phyloP scores from a whole-genome alignment of 1,140 invertebrate species.

The Megathymus violae region DNA sequence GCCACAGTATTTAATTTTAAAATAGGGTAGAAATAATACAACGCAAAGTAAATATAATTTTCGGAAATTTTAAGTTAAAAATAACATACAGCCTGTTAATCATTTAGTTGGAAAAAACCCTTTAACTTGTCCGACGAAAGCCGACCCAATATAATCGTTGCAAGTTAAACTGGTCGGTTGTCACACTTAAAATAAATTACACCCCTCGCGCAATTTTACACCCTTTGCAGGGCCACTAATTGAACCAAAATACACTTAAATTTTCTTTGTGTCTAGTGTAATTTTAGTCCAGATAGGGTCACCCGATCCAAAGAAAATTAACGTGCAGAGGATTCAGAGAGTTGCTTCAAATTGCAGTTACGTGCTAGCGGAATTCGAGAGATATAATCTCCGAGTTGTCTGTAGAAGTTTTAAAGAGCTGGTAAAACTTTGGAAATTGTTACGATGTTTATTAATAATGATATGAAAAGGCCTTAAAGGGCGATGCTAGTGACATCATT shows the following conservation, averaged over 20 bases:
- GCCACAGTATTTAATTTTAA: too few relatives aligned
- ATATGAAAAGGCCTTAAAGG: too few relatives aligned
- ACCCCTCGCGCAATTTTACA: conserved; percentile 74
- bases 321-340: conserved; percentile 47
- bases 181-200: conserved; percentile 78
- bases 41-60: too few relatives aligned
- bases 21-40: too few relatives aligned
- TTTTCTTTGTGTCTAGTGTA: conserved; percentile 80
- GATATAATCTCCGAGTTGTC: neutral
- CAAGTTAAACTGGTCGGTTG: conserved; percentile 49
- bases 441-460: too few relatives aligned
- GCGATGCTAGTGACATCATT: too few relatives aligned
- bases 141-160: conserved; percentile 38
- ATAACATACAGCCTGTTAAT: neutral
- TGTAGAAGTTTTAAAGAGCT: neutral
- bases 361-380: conserved; percentile 16
- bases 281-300: conserved; percentile 76
- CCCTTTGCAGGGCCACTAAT: conserved; percentile 72
- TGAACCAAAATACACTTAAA: conserved; percentile 81
- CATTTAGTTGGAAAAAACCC: neutral
- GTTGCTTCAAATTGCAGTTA: conserved; percentile 30
- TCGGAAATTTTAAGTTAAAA: neutral
- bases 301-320: conserved; percentile 70
- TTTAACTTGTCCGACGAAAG: conserved; percentile 8
- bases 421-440: neutral